Percentiles rank a stretch among this genome's conserved stretches.
Evolutionary conservation across 2,113 vertebrate species (phyloP).

Genomic region (Leptobrachium ailaonicum): DNA sequence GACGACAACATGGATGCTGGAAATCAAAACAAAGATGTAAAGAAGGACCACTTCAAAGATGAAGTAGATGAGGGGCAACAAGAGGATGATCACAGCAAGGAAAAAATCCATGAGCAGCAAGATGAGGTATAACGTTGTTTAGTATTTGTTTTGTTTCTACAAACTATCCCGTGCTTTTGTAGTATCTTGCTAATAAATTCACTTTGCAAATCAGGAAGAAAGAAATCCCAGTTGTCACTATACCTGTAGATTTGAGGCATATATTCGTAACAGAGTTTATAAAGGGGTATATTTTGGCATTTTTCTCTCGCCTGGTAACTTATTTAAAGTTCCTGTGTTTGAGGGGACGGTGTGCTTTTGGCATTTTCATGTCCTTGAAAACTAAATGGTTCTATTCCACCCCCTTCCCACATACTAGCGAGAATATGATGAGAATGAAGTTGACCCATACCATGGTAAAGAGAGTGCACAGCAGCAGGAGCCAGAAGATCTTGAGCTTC

Average conservation of each 20-base stretch:
- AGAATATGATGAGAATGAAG: constrained; percentile 92
- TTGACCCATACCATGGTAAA: constrained; percentile 89
- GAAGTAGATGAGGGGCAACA: constrained; percentile 62
- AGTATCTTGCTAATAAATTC: too few relatives aligned
- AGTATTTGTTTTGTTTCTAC: too few relatives aligned
- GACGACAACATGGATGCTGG: constrained; percentile 80
- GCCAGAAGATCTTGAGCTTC: constrained; percentile 85
- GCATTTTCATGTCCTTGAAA: neutral
- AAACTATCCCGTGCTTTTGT: too few relatives aligned
- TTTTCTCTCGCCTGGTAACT: too few relatives aligned
- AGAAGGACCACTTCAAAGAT: constrained; percentile 73
- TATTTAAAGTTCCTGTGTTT: too few relatives aligned
- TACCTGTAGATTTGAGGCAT: too few relatives aligned
- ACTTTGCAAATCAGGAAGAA: too few relatives aligned
- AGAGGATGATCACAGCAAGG: constrained; percentile 62
- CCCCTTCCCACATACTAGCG: constrained; percentile 65
- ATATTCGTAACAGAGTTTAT: too few relatives aligned
- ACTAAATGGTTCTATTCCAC: neutral
- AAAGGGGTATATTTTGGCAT: too few relatives aligned
- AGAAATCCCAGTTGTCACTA: too few relatives aligned
- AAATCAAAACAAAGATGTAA: constrained; percentile 74
- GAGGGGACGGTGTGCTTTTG: too few relatives aligned
- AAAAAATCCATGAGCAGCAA: constrained; percentile 87
- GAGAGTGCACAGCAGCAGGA: constrained; percentile 80
- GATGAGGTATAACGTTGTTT: constrained; percentile 79